Evolutionary conservation across 2,113 vertebrate species (phyloP).

Genomic region (Tragelaphus scriptus): DNA sequence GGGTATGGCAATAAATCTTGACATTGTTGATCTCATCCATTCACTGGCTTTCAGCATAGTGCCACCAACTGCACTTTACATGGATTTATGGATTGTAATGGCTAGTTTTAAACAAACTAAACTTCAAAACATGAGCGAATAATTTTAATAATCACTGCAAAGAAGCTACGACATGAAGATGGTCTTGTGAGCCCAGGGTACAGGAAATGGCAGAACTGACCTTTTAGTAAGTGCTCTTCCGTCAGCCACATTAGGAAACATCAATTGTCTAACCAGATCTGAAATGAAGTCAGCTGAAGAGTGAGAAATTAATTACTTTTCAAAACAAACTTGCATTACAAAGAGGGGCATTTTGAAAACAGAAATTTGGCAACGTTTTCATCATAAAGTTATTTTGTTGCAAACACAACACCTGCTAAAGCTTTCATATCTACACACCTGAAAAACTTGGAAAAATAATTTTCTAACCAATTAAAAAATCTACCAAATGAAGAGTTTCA

Average conservation of each 20-base stretch:
- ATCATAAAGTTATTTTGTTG: neutral
- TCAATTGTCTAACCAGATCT: neutral
- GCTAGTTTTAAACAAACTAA: slow-evolving; percentile 13
- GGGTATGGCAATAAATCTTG: neutral
- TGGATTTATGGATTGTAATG: neutral
- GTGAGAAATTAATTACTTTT: neutral
- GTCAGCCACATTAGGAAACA: neutral
- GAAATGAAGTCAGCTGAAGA: neutral
- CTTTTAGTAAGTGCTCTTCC: neutral
- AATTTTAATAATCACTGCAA: neutral
- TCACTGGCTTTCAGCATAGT: neutral
- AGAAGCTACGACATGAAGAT: neutral
- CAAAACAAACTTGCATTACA: neutral
- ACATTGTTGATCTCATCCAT: neutral
- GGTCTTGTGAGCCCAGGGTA: neutral
- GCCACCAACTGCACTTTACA: neutral
- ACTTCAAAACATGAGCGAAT: neutral
- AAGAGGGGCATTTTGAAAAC: neutral
- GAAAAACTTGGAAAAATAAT: neutral
- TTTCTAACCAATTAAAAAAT: neutral
- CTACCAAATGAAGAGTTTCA: neutral
- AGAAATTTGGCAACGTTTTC: neutral
- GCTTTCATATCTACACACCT: neutral
- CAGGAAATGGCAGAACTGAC: neutral
- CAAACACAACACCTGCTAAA: neutral